Evolutionary conservation across 2,113 vertebrate species (phyloP).

Genomic region (Brienomyrus longianalis): DNA sequence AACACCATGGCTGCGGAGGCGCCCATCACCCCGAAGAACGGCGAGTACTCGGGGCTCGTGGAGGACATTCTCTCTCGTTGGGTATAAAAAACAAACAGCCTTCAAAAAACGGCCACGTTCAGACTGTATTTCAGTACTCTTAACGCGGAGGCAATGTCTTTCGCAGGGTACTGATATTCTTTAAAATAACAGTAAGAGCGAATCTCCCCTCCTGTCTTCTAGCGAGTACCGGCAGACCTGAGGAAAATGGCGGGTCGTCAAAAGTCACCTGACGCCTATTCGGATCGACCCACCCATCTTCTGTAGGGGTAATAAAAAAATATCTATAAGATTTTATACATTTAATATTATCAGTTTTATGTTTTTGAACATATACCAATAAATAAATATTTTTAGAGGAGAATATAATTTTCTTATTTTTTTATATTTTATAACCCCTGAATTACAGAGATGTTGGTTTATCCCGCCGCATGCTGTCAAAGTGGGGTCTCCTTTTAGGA

Average conservation of each 20-base stretch:
- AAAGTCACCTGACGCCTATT: constrained; percentile 58
- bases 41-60: constrained; percentile 75
- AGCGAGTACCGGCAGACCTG: constrained; percentile 46
- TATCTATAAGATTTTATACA: constrained; percentile 9
- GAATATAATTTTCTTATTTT: not conserved
- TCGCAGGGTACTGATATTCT: not conserved
- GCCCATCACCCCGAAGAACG: constrained; percentile 94
- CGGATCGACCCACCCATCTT: constrained; percentile 38
- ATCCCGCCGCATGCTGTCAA: constrained; percentile 37
- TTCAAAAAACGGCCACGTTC: constrained; percentile 6
- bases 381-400: not conserved
- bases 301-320: constrained; percentile 29
- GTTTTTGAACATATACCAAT: not conserved
- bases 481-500: not conserved
- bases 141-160: not conserved
- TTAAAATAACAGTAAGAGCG: not conserved
- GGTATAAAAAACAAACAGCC: constrained; percentile 30
- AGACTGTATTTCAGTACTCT: not conserved
- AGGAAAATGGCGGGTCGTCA: constrained; percentile 70
- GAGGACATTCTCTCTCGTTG: constrained; percentile 54
- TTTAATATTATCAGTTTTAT: not conserved
- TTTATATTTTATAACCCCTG: not conserved
- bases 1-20: constrained; percentile 91
- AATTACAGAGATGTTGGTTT: constrained; percentile 24
- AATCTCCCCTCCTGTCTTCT: constrained; percentile 22